Base-by-base conservation (phyloP, 2,797 vertebrate species). In the Platyrinchus mystaceus region DNA sequence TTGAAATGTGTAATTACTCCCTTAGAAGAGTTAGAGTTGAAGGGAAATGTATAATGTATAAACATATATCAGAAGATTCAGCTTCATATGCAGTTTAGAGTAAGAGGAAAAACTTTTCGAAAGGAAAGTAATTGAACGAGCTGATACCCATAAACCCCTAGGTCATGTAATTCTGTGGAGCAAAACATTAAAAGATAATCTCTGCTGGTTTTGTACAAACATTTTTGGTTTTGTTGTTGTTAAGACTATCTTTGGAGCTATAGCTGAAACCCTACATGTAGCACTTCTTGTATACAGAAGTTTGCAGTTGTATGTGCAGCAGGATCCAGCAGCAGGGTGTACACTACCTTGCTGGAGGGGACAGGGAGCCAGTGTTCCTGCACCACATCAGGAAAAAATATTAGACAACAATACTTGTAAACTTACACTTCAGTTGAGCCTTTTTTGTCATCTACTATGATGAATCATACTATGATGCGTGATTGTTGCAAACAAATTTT, bases 171-270 rank as follows among this genome's bases (percentile, higher is more conserved):
- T 93, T 89, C 50, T 59, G 64, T 53, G 41, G 37, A 83, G 60
- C 64, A 80, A 87, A 92, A 80, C n/a, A 53, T 60, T 77, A 81
- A 93, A 91, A 94, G 60, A 89, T 87, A 90, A 63, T 94, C 56
- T 89, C 28, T 52, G 21, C 41, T 30, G 37, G 28, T 23, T 56
- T 84, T 78, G 34, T 84, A 52, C 53, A 75, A 78, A 75, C n/a
- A 12, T 56, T 71, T 89, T 68, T 41, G n/a, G 46, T 34, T 89
- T 75, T 80, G 30, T 58, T 84, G 50, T 77, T 91, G 74, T 59
- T 89, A 79, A 55, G 58, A 67, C 82, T 49, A 70, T 89, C 44
- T 84, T 60, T 4, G 12, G 39, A 87, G 39, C 52, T 79, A 4
- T 19, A 67, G 75, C 52, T 87, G 78, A 89, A 91, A 87, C 44